Base-by-base conservation (phyloP, 2,113 vertebrate species). In the Noctilio leporinus region DNA sequence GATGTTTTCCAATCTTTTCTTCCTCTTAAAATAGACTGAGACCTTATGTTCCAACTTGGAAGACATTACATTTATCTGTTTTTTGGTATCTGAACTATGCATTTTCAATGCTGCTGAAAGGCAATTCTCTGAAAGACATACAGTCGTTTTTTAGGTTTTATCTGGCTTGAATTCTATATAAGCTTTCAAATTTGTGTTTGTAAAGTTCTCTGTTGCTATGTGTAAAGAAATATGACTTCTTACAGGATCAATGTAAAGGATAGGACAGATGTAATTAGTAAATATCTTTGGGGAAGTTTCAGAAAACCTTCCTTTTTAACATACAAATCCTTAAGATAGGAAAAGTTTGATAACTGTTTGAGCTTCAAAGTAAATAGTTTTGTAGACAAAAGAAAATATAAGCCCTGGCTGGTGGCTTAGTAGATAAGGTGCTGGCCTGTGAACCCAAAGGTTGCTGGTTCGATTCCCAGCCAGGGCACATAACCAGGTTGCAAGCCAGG, bases 1-100 rank as follows among this genome's bases (percentile, higher is more conserved):
- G 92, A 97, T 95, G 88, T 89, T 97, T 97, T 96, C 93, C 92
- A 97, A 92, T 75, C 72, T 92, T 93, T 95, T 92, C 40, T 93
- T 91, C 1, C 19, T 96, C 84, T 96, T 82, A 96, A 97, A 94
- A 97, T 95, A 96, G 83, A 45, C 86, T 80, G 26, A 94, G 64
- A 81, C 62, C 94, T 95, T 89, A 92, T 83, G 81, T 83, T 96
- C n/a, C 83, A 76, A 88, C 86, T 94, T 91, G 77, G 81, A 96
- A 97, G 95, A 53, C 59, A 78, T 93, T 76, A 64, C 15, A 83
- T 93, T 96, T 96, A 92, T 95, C 72, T 97, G 43, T 33, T 87
- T 64, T 83, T 91, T 96, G 33, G 69, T 84, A 62, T 95, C 76
- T 95, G 77, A 92, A 70, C 70, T 12, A 35, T 73, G 20, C n/a